A percentile compares a stretch with the other conserved stretches of the same genome.
phyloP scores from a whole-genome alignment of 1,140 invertebrate genomes.

The Pseudoatta argentina region DNA sequence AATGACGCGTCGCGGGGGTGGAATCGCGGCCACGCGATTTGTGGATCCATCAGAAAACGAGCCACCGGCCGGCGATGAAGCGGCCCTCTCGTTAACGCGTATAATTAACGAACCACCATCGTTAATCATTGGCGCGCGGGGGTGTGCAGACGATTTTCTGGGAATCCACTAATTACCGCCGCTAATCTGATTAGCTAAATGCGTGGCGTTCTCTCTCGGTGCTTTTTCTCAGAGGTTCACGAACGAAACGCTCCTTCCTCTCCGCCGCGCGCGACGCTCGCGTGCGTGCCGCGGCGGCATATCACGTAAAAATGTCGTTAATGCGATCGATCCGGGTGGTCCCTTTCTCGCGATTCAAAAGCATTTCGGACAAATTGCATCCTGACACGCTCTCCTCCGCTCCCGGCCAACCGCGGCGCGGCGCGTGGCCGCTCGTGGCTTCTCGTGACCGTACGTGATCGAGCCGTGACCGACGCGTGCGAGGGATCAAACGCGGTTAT shows the following conservation, averaged over 20 bases:
- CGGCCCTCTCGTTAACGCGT: conserved; percentile 64
- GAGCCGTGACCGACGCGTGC: conserved; percentile 51
- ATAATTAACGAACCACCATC: conserved; percentile 70
- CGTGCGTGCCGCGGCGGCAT: conserved; percentile 38
- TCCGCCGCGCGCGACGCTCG: neutral
- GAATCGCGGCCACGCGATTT: conserved; percentile 68
- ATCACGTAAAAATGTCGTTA: conserved; percentile 79
- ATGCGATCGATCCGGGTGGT: conserved; percentile 71
- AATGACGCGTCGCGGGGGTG: conserved; percentile 57
- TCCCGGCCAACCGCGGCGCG: conserved; percentile 36
- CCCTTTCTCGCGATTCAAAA: conserved; percentile 62
- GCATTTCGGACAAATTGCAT: conserved; percentile 73
- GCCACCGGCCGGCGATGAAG: neutral
- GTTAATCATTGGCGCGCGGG: conserved; percentile 53
- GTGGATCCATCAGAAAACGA: conserved; percentile 66
- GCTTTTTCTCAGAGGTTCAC: neutral
- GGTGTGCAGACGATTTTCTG: conserved; percentile 37
- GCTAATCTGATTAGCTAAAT: conserved; percentile 73
- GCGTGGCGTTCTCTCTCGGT: neutral
- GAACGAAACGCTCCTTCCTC: conserved; percentile 13
- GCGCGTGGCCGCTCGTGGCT: conserved; percentile 57
- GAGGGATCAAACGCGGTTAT: conserved; percentile 50
- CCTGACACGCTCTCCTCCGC: conserved; percentile 63
- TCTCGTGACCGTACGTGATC: conserved; percentile 53
- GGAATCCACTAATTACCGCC: conserved; percentile 67